These are phyloP conservation scores for Sapayoa aenigma DNA, from an alignment of 2,113 vertebrate species.

Conservation along the genomic window DNA sequence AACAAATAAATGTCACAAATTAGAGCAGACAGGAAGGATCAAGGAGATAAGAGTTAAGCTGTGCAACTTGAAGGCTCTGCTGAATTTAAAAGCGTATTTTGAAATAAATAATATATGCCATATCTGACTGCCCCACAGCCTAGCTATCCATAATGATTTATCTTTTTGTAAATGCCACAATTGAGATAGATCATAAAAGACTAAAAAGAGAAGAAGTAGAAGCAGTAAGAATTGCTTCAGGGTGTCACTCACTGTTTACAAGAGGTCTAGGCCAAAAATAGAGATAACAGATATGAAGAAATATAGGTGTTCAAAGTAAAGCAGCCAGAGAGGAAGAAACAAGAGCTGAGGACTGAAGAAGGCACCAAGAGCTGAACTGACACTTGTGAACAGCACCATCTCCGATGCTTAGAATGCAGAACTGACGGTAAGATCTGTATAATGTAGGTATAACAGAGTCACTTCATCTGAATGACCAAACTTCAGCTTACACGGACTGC, in stretches of 20 bases:
- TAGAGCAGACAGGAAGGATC: not conserved
- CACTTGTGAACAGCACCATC: not conserved
- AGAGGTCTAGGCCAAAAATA: not conserved
- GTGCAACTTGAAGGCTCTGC: not conserved
- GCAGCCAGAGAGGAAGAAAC: not conserved
- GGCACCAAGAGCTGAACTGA: not conserved
- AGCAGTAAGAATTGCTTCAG: conserved; percentile 21
- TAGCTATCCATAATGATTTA: conserved; percentile 23
- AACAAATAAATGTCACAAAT: not conserved
- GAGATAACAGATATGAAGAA: conserved; percentile 14
- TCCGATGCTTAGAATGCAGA: fast-evolving
- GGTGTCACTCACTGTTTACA: not conserved
- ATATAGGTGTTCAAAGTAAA: not conserved
- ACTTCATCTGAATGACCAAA: not conserved
- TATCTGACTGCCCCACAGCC: conserved; percentile 29
- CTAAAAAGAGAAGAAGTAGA: not conserved
- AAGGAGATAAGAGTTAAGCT: not conserved
- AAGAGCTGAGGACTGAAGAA: not conserved
- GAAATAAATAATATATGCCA: conserved; percentile 33
- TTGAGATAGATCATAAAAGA: conserved; percentile 5
- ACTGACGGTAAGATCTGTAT: not conserved
- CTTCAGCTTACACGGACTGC: not conserved
- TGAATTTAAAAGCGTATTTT: conserved; percentile 25
- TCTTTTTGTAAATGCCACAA: conserved; percentile 33
- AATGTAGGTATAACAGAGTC: not conserved